Conservation (phyloP, 2,888 invertebrate species). For the Coleophora deauratella region DNA sequence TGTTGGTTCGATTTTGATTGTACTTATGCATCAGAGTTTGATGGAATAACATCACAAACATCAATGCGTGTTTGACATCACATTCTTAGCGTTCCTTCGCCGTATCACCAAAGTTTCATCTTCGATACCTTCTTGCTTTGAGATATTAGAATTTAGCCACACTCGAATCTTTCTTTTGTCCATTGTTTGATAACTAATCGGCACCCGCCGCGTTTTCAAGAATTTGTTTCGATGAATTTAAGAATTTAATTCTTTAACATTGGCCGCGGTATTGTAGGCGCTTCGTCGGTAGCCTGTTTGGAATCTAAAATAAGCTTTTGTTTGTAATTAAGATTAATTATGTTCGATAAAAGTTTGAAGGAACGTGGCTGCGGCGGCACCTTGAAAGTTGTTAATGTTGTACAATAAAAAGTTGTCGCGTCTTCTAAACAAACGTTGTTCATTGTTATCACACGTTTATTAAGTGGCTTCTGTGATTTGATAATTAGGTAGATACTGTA, state of each 20-base stretch:
- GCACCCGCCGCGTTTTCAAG: constrained; percentile 43
- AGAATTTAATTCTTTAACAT: constrained; percentile 32
- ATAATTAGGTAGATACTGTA: too few relatives aligned
- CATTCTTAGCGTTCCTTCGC: constrained; percentile 40
- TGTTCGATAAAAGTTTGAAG: constrained; percentile 49
- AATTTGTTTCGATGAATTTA: constrained; percentile 49
- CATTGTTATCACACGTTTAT: not conserved
- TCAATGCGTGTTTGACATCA: constrained; percentile 27
- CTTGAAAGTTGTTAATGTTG: constrained; percentile 4
- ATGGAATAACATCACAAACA: too few relatives aligned
- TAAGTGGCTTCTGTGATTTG: too few relatives aligned
- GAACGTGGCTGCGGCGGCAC: constrained; percentile 40
- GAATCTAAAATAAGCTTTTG: constrained; percentile 64
- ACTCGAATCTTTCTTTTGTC: constrained; percentile 29
- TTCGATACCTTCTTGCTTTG: constrained; percentile 38
- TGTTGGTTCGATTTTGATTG: too few relatives aligned
- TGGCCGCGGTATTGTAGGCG: constrained; percentile 60
- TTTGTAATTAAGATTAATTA: constrained; percentile 69
- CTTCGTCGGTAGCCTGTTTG: constrained; percentile 45
- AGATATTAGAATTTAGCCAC: constrained; percentile 48
- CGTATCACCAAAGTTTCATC: constrained; percentile 39
- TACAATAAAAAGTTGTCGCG: constrained; percentile 6
- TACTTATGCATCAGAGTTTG: too few relatives aligned
- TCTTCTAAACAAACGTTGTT: not conserved
- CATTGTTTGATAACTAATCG: constrained; percentile 62